Percentiles rank a stretch among this genome's conserved stretches.
Evolutionary conservation across 1,140 invertebrate species (phyloP).

Genomic region (Musca vetustissima): DNA sequence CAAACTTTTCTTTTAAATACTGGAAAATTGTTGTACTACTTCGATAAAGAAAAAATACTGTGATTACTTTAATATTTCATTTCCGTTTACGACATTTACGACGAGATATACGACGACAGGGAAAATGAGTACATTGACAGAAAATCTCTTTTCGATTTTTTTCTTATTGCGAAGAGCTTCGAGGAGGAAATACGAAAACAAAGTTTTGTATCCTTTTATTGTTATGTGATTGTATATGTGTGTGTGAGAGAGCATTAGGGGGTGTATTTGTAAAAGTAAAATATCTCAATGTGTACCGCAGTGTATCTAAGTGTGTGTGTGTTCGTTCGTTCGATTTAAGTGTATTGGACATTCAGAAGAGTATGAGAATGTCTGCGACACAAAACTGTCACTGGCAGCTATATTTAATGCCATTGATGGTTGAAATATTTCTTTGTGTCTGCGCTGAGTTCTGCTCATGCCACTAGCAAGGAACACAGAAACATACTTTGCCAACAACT

Average conservation of each 20-base stretch:
- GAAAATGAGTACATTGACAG: not conserved
- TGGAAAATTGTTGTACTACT: no score
- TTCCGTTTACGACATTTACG: not conserved
- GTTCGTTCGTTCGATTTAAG: no score
- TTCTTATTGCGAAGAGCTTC: conserved; percentile 1
- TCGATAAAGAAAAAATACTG: not conserved
- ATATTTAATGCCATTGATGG: conserved; percentile 48
- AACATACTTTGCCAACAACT: not conserved
- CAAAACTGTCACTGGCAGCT: conserved; percentile 31
- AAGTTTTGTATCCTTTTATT: conserved; percentile 3
- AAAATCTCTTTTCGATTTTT: conserved; percentile 11
- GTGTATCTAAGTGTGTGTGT: not conserved
- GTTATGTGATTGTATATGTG: no score
- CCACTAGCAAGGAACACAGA: not conserved
- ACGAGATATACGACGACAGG: not conserved
- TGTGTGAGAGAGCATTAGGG: no score
- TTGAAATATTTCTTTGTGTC: conserved; percentile 31
- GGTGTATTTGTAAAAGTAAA: no score
- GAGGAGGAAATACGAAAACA: not conserved
- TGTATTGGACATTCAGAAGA: not conserved
- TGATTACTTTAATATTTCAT: conserved; percentile 14
- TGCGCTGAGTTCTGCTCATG: not conserved
- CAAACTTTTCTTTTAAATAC: no score
- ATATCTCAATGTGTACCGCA: not conserved
- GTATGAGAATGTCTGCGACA: conserved; percentile 27